Conservation (phyloP, 1,140 invertebrate species). For the Frieseomelitta varia region DNA sequence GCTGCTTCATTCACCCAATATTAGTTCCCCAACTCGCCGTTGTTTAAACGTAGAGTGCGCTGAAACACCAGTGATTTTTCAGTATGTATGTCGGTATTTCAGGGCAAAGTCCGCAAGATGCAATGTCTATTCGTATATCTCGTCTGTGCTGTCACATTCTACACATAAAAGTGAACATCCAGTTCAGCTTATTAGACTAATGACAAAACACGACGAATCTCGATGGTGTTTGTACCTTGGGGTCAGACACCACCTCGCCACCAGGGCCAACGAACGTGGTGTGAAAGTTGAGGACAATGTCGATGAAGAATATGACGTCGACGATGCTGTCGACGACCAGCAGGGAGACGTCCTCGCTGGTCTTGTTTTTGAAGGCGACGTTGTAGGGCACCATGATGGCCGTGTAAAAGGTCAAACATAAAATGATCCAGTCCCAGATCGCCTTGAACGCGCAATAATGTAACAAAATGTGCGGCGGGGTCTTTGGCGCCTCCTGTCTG, state of each 20-base stretch:
- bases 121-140: too few relatives aligned
- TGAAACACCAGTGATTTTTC: too few relatives aligned
- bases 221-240: conserved; percentile 86
- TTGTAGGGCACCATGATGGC: conserved; percentile 99
- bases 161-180: not conserved
- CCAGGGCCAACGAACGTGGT: conserved; percentile 99
- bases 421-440: conserved; percentile 99
- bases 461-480: conserved; percentile 97
- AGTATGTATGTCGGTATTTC: too few relatives aligned
- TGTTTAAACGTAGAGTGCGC: too few relatives aligned
- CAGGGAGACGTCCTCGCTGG: conserved; percentile 98
- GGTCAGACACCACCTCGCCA: conserved; percentile 98
- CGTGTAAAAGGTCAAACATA: conserved; percentile 99
- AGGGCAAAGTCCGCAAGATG: too few relatives aligned
- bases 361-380: conserved; percentile 99
- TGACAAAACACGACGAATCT: not conserved
- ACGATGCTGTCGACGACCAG: conserved; percentile 99
- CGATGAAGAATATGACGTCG: conserved; percentile 99
- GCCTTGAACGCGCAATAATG: conserved; percentile 99
- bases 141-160: too few relatives aligned
- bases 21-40: too few relatives aligned
- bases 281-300: conserved; percentile 99
- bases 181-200: not conserved
- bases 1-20: too few relatives aligned
- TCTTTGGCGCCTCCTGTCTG: conserved; percentile 99